Conservation (phyloP, 2,797 vertebrate genomes). For the Helostoma temminkii region DNA sequence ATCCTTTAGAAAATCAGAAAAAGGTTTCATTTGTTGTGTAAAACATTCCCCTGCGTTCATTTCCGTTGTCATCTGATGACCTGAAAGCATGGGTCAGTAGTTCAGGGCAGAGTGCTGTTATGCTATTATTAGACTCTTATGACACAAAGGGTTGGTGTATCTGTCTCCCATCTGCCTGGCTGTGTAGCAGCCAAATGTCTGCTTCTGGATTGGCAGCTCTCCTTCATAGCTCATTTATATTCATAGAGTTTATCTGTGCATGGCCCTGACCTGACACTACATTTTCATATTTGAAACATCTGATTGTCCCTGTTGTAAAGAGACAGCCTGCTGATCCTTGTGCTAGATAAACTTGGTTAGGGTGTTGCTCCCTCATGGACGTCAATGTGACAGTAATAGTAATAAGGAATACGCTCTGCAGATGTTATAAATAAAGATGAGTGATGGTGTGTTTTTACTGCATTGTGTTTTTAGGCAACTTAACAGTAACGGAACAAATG, state of each 20-base stretch:
- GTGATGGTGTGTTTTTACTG: conserved; percentile 1
- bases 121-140: conserved; percentile 29
- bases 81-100: conserved; percentile 16
- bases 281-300: conserved; percentile 44
- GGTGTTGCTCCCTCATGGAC: conserved; percentile 8
- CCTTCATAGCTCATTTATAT: conserved; percentile 63
- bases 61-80: conserved; percentile 5
- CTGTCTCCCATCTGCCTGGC: conserved; percentile 17
- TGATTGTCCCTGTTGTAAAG: conserved; percentile 38
- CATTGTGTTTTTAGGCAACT: conserved; percentile 5
- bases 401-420: conserved; percentile 48
- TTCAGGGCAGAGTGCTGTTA: conserved; percentile 12
- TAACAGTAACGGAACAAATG: conserved; percentile 10
- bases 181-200: conserved; percentile 32
- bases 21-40: neutral
- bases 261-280: conserved; percentile 51
- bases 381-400: conserved; percentile 28
- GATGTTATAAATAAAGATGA: no score
- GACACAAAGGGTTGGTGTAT: conserved; percentile 12
- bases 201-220: conserved; percentile 52
- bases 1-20: neutral
- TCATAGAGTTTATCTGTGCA: conserved; percentile 48
- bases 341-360: conserved; percentile 44
- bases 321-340: conserved; percentile 36
- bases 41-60: neutral